Evolutionary conservation across 2,888 invertebrate species (phyloP).

Genomic region (Troides helena): DNA sequence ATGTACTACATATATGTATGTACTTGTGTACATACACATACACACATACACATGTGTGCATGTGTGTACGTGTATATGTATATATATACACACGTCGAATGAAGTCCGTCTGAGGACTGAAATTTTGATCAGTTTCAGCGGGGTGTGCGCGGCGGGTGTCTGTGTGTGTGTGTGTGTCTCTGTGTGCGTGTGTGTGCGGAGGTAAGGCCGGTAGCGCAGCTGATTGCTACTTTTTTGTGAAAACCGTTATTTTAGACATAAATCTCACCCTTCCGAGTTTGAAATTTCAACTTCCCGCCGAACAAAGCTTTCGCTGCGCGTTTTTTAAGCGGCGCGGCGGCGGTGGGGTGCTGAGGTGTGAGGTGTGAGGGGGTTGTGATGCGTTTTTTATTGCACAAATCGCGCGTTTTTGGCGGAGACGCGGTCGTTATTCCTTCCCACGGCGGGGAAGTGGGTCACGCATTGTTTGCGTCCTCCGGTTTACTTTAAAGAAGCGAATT

Average conservation of each 20-base stretch:
- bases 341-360: too few relatives aligned
- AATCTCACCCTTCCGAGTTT: conserved; percentile 77
- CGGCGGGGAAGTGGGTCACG: conserved; percentile 79
- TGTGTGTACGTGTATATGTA: too few relatives aligned
- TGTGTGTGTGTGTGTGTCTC: too few relatives aligned
- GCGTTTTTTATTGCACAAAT: conserved; percentile 64
- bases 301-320: conserved; percentile 55
- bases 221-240: conserved; percentile 67
- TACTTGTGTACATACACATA: too few relatives aligned
- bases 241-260: conserved; percentile 78
- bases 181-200: too few relatives aligned
- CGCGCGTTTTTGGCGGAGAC: conserved; percentile 57
- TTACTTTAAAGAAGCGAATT: conserved; percentile 76
- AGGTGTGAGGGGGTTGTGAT: too few relatives aligned
- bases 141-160: too few relatives aligned
- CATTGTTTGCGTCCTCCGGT: conserved; percentile 72
- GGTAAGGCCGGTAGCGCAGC: conserved; percentile 52
- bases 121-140: too few relatives aligned
- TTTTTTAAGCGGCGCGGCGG: conserved; percentile 35
- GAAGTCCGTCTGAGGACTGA: too few relatives aligned
- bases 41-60: too few relatives aligned
- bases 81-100: too few relatives aligned
- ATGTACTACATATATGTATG: too few relatives aligned
- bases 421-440: conserved; percentile 78
- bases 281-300: conserved; percentile 57